Percentiles rank a stretch among this genome's conserved stretches.
Evolutionary conservation across 2,113 vertebrate species (phyloP).

Genomic region (Marcusenius ussheri): DNA sequence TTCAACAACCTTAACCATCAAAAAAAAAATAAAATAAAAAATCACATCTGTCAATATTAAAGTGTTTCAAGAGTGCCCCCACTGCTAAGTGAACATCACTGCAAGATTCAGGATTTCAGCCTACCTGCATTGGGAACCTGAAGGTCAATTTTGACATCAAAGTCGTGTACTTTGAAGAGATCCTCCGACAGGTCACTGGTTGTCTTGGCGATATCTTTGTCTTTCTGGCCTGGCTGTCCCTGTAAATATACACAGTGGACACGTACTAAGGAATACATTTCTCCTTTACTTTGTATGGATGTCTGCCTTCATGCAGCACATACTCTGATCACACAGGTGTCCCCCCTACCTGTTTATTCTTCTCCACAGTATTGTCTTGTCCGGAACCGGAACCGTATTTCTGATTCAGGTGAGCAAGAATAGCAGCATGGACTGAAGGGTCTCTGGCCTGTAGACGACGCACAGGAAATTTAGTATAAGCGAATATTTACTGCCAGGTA

Average conservation of each 20-base stretch:
- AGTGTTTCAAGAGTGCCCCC: not conserved
- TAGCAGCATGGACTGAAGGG: constrained; percentile 95
- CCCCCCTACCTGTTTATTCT: constrained; percentile 65
- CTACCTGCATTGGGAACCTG: constrained; percentile 97
- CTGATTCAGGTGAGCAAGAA: constrained; percentile 92
- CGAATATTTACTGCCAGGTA: not conserved
- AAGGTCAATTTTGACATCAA: constrained; percentile 97
- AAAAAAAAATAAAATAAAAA: not conserved
- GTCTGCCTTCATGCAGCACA: not conserved
- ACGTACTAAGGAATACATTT: not conserved
- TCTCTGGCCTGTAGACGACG: constrained; percentile 77
- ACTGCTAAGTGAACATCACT: not conserved
- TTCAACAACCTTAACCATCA: not conserved
- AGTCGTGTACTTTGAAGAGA: constrained; percentile 97
- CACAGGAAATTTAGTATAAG: not conserved
- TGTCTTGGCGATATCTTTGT: constrained; percentile 85
- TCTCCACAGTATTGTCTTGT: constrained; percentile 67
- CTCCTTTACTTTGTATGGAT: not conserved
- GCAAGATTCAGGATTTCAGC: not conserved
- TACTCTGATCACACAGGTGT: not conserved
- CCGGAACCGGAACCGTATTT: constrained; percentile 88
- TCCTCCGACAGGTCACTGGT: constrained; percentile 96
- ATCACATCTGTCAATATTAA: not conserved
- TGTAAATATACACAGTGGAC: constrained; percentile 38
- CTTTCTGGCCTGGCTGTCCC: constrained; percentile 69